Evolutionary conservation across 2,888 invertebrate species (phyloP).

Genomic region (Oegoconia quadripuncta): DNA sequence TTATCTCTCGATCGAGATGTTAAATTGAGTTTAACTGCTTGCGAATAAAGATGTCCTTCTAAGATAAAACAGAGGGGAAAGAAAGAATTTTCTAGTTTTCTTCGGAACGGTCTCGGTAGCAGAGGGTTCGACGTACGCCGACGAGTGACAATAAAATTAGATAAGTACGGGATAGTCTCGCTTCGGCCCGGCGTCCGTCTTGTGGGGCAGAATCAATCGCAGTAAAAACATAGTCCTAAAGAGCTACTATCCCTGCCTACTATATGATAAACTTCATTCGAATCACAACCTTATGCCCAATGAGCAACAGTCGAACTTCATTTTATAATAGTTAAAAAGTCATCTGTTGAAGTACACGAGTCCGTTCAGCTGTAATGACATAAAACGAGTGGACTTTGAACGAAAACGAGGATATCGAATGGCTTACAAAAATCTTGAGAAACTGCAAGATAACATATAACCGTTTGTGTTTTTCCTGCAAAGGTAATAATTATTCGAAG

Average conservation of each 20-base stretch:
- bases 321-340: conserved; percentile 18
- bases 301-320: conserved; percentile 18
- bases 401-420: conserved; percentile 58
- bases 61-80: conserved; percentile 37
- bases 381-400: conserved; percentile 67
- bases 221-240: conserved; percentile 64
- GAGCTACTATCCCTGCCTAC: conserved; percentile 28
- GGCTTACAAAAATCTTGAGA: conserved; percentile 55
- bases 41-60: conserved; percentile 68
- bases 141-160: conserved; percentile 77
- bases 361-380: conserved; percentile 65
- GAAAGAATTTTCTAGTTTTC: conserved; percentile 33
- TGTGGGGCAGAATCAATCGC: conserved; percentile 72
- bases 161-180: conserved; percentile 72
- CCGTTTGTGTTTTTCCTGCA: too few relatives aligned
- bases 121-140: conserved; percentile 38
- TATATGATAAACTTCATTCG: conserved; percentile 16
- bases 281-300: conserved; percentile 36
- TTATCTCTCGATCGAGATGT: conserved; percentile 55
- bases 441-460: conserved; percentile 30
- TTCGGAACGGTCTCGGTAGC: conserved; percentile 25
- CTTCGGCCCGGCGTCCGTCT: conserved; percentile 57
- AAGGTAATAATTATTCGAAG: too few relatives aligned
- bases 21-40: conserved; percentile 70
- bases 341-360: conserved; percentile 25